These are phyloP conservation scores for Euleptes europaea DNA, from an alignment of 2,113 vertebrate genomes.

Conservation along the genomic window DNA sequence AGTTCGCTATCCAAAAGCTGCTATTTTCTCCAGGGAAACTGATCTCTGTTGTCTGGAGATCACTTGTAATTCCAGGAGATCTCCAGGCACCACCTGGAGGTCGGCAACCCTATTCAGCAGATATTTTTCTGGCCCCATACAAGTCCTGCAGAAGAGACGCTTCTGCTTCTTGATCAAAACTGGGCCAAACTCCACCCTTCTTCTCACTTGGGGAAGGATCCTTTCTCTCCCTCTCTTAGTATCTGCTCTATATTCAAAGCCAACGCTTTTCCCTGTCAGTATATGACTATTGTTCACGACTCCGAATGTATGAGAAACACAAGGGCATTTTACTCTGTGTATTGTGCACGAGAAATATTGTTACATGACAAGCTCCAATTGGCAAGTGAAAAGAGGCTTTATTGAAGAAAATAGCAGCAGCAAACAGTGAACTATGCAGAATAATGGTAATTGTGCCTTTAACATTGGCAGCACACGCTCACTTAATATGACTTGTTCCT, in stretches of 20 bases:
- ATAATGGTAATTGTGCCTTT: slow-evolving; percentile 76
- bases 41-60: too few species aligned
- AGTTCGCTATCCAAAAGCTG: too few species aligned
- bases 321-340: slow-evolving; percentile 73
- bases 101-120: neutral
- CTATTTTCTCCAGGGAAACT: too few species aligned
- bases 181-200: slow-evolving; percentile 32
- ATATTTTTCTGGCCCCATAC: neutral
- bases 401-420: slow-evolving; percentile 72
- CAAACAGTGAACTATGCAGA: slow-evolving; percentile 68
- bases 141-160: slow-evolving; percentile 24
- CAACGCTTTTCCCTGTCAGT: slow-evolving; percentile 59
- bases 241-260: slow-evolving; percentile 61
- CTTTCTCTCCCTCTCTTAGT: slow-evolving; percentile 31
- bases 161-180: slow-evolving; percentile 34
- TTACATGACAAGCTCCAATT: slow-evolving; percentile 75
- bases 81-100: too few species aligned
- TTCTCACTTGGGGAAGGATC: neutral
- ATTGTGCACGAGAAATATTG: slow-evolving; percentile 72
- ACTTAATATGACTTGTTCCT: slow-evolving; percentile 70
- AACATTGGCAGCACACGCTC: slow-evolving; percentile 57
- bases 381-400: slow-evolving; percentile 74
- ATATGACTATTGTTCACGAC: slow-evolving; percentile 71
- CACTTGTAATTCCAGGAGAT: too few species aligned
- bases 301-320: slow-evolving; percentile 74